Percentiles rank a stretch among this genome's conserved stretches.
Evolutionary conservation across 2,113 vertebrate genomes (phyloP).

Genomic region (Indri indri): DNA sequence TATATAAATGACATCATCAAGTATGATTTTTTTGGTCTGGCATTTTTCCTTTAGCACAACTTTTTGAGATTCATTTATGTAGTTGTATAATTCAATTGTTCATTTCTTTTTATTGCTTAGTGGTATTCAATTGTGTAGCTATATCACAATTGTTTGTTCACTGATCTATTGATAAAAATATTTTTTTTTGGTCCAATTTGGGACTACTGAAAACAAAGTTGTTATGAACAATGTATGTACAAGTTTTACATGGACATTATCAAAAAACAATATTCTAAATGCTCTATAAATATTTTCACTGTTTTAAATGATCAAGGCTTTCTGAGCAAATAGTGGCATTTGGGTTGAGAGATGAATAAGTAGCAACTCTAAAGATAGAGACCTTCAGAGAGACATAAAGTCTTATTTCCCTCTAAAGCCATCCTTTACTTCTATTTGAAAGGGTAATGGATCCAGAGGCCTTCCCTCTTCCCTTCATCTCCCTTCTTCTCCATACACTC

Average conservation of each 20-base stretch:
- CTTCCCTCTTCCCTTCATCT: not conserved
- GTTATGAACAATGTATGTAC: not conserved
- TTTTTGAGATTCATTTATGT: conserved; percentile 12
- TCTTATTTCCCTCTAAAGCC: not conserved
- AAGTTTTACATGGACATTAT: not conserved
- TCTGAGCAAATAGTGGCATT: not conserved
- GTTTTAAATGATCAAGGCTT: not conserved
- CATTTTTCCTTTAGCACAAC: not conserved
- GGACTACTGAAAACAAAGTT: not conserved
- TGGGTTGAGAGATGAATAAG: not conserved
- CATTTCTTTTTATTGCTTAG: not conserved
- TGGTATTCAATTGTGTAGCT: not conserved
- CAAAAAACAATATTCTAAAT: not conserved
- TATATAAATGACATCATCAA: not conserved
- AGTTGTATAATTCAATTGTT: not conserved
- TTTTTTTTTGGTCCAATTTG: not conserved
- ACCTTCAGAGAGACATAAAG: not conserved
- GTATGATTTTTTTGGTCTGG: not conserved
- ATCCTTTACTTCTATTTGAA: not conserved
- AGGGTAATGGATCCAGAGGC: not conserved
- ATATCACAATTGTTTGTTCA: not conserved
- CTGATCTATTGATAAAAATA: not conserved
- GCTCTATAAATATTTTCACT: not conserved
- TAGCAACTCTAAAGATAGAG: not conserved
- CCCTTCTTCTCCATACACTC: not conserved